These are phyloP conservation scores for Spondyliosoma cantharus DNA, from an alignment of 2,797 vertebrate species.

Conservation along the genomic window DNA sequence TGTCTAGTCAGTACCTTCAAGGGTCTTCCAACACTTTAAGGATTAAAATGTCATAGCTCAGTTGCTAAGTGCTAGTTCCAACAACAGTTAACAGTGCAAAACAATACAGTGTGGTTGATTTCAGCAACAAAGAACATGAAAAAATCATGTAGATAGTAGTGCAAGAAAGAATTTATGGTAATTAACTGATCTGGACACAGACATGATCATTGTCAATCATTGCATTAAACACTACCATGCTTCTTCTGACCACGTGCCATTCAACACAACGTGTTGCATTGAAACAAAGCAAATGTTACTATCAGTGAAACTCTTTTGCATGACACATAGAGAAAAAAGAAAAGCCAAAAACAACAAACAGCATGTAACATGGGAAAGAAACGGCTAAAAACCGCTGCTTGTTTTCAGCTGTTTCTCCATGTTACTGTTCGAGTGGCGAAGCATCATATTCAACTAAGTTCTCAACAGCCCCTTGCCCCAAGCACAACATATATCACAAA, in stretches of 20 bases:
- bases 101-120: slow-evolving; percentile 32
- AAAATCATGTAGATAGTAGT: slow-evolving; percentile 35
- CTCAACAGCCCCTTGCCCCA: slow-evolving; percentile 37
- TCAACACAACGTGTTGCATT: slow-evolving; percentile 47
- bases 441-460: slow-evolving; percentile 46
- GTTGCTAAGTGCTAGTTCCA: slow-evolving; percentile 17
- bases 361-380: slow-evolving; percentile 63
- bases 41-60: slow-evolving; percentile 24
- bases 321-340: slow-evolving; percentile 39
- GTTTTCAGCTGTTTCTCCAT: slow-evolving; percentile 74
- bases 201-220: slow-evolving; percentile 2
- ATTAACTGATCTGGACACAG: slow-evolving; percentile 37
- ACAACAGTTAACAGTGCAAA: slow-evolving; percentile 47
- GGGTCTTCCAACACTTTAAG: slow-evolving; percentile 31
- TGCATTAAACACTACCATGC: background rate
- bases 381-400: slow-evolving; percentile 78
- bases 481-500: slow-evolving; percentile 34
- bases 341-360: slow-evolving; percentile 46
- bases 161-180: slow-evolving; percentile 40
- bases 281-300: slow-evolving; percentile 52
- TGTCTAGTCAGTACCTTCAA: slow-evolving; percentile 11
- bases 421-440: slow-evolving; percentile 41
- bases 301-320: slow-evolving; percentile 37
- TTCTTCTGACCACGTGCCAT: slow-evolving; percentile 22
- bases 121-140: slow-evolving; percentile 23